phyloP scores from a whole-genome alignment of 1,140 invertebrate genomes.

The Hycleus cichorii region DNA sequence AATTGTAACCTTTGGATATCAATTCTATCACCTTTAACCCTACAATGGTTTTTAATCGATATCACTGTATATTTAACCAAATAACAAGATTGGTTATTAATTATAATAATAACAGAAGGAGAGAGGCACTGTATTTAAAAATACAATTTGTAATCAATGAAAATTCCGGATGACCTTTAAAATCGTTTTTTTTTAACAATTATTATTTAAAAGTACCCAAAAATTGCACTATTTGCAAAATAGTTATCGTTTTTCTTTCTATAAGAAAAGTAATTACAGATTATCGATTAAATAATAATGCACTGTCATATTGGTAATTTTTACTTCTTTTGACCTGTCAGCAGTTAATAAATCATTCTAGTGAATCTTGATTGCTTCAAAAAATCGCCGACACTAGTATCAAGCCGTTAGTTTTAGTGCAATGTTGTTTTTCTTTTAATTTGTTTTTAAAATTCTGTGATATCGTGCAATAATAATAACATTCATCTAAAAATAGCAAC shows the following conservation, averaged over 20 bases:
- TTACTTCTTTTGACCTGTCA: slow-evolving; percentile 9
- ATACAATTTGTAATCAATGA: no score
- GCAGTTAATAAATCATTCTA: slow-evolving; percentile 4
- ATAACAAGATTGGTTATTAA: slow-evolving; percentile 8
- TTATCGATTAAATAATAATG: no score
- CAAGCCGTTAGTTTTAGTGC: neutral
- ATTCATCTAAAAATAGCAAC: no score
- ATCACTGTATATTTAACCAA: slow-evolving; percentile 8
- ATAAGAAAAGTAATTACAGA: no score
- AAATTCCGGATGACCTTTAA: no score
- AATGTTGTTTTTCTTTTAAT: neutral
- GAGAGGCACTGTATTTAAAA: slow-evolving; percentile 4
- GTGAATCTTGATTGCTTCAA: neutral
- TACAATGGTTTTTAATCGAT: slow-evolving; percentile 8
- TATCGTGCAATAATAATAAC: no score
- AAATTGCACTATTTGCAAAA: no score
- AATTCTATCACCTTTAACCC: slow-evolving; percentile 11
- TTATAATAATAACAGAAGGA: neutral
- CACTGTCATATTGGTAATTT: no score
- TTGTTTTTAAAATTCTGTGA: no score
- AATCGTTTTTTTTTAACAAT: no score
- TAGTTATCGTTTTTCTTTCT: no score
- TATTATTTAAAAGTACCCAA: no score
- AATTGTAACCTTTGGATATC: slow-evolving; percentile 6
- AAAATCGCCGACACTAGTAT: neutral